Base-by-base conservation (phyloP, 1,140 invertebrate genomes). In the Anoplolepis gracilipes region DNA sequence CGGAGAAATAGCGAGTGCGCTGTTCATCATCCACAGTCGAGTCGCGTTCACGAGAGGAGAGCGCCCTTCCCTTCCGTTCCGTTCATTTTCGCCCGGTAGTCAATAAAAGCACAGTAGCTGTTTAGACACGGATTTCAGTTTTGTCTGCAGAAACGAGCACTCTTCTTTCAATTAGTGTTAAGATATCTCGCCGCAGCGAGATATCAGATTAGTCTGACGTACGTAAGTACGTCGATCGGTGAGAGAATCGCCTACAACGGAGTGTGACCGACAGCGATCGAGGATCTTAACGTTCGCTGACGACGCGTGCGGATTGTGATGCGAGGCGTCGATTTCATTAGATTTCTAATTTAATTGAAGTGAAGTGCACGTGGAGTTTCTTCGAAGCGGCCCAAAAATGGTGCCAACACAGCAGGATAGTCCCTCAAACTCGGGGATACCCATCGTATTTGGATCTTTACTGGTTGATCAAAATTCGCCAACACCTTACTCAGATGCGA, bases 401-500 rank as follows among this genome's bases (percentile, higher is more conserved):
- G 96, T 96, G 95, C 96, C 96, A 22, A 96, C 96, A 91, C 96
- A 96, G 91, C 95, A 95, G 73, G 95, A 96, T 90, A 96, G 94
- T 86, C 95, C 95, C 25, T 94, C 95, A 25, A 94, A 92, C 88
- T 94, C 93, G 89, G 94, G 94, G 59, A 92, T 95, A 30, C 95
- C 95, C 36, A 92, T 98, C 86, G 36, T 39, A 25, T 98, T 98
- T 94, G 98, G 98, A 88, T 98, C 98, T 57, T 97, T 98, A 92
- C 96, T 97, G 84, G 97, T 99, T 91, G 97, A 98, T 95, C 97
- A 98, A 95, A 97, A 98, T 94, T 99, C 98, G 16, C 96, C 97
- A 39, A 99, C 98, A 62, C 98, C 98, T 22, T 99, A 99, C 95
- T 98, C 98, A 85, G 98, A 99, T 96, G 98, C 98, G 57, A 99